A percentile compares a stretch with the other conserved stretches of the same genome.
Evolutionary conservation across 2,797 vertebrate genomes (phyloP).

Genomic region (Syndactyla subalaris): DNA sequence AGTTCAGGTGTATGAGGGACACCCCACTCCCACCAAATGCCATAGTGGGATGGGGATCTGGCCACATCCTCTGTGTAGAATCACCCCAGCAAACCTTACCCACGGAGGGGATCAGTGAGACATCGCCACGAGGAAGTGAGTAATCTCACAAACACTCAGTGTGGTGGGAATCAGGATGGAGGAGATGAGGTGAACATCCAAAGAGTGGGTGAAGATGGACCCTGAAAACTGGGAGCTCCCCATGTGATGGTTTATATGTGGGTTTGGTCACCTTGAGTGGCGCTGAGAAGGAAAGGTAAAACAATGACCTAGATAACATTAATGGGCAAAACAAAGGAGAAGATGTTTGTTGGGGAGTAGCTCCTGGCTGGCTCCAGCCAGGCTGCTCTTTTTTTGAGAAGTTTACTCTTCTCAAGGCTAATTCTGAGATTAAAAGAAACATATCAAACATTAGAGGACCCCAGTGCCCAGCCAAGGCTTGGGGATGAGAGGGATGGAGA

Average conservation of each 20-base stretch:
- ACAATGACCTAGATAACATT: constrained; percentile 34
- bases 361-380: background rate
- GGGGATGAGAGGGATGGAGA: background rate
- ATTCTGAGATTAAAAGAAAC: background rate
- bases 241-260: background rate
- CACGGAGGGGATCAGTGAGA: rapidly evolving
- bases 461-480: background rate
- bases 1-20: background rate
- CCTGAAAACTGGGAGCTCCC: background rate
- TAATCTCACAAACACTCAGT: background rate
- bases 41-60: background rate
- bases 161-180: background rate
- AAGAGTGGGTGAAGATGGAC: background rate
- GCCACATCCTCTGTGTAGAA: background rate
- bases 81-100: background rate
- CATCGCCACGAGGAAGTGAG: rapidly evolving
- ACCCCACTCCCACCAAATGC: background rate
- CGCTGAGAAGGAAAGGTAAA: background rate
- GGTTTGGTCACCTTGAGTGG: background rate
- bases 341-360: background rate
- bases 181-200: background rate
- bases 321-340: constrained; percentile 10
- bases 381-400: background rate
- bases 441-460: background rate
- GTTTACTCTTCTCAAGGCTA: constrained; percentile 21